Evolutionary conservation across 2,113 vertebrate species (phyloP), one percentile per base, ranked within the genome.

Genomic region (Leiothrix lutea): DNA sequence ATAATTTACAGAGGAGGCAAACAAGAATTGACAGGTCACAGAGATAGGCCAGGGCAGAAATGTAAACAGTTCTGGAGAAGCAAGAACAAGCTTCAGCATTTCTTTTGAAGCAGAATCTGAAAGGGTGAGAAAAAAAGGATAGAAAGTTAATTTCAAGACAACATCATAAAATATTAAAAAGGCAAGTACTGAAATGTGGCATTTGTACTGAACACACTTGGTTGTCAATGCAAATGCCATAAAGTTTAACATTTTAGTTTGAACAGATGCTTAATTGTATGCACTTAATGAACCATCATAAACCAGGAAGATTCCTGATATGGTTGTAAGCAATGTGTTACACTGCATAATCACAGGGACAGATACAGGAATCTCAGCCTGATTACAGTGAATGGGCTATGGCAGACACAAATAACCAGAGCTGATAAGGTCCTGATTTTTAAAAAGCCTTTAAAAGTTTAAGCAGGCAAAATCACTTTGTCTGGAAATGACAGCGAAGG

Each of bases 181-280:
- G 83, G 33, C 62, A 94, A 87, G 80, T 89, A 91, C 69, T 91
- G 80, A 89, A 94, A 87, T 77, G 45, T 75, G 57, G 86, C 90
- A 91, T 95, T 94, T 94, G 65, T 80, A 92, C 66, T 66, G 80
- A 95, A 86, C 74, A 90, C 62, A 92, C 74, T 92, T 87, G 88
- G 93, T 87, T 94, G 83, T 94, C 80, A 95, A 66, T 73, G 66
- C 54, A 95, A 86, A 93, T 81, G 88, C 83, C 77, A 97, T 96
- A 92, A 97, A 96, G 95, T 86, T 95, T 92, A 94, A 72, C 96
- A 86, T 94, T 97, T 96, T 95, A 96, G 82, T 90, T 95, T 88
- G 95, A 97, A 96, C 94, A 97, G 97, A 97, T 96, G 95, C 92
- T 97, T 97, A 97, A 97, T 87, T 94, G 95, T 92, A 94, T 83